These are phyloP conservation scores for Aurelia coerulea DNA, from an alignment of 30 jellyfish, hydroid and myxozoan species.

Conservation along the genomic window DNA sequence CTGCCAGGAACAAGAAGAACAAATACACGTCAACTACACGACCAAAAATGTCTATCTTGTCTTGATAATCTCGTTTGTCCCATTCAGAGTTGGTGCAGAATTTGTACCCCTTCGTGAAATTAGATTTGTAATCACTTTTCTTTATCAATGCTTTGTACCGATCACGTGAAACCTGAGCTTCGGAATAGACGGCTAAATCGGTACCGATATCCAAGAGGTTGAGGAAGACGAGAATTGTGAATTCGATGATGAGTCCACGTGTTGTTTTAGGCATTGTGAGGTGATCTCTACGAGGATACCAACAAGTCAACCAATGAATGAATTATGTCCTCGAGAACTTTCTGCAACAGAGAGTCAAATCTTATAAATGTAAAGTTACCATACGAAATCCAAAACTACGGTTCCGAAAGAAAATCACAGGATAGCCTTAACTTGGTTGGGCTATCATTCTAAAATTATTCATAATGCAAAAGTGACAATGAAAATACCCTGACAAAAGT, in stretches of 20 bases:
- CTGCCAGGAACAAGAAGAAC: slow-evolving; percentile 84
- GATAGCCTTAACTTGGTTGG: no score
- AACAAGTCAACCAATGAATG: no score
- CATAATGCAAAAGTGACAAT: no score
- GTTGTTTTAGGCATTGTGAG: slow-evolving; percentile 77
- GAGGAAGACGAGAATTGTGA: slow-evolving; percentile 68
- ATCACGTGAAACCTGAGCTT: slow-evolving; percentile 75
- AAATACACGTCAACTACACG: slow-evolving; percentile 83
- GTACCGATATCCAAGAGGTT: slow-evolving; percentile 86
- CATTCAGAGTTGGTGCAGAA: slow-evolving; percentile 75
- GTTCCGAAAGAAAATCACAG: no score
- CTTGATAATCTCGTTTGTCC: slow-evolving; percentile 86
- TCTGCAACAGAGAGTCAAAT: no score
- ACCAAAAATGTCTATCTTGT: slow-evolving; percentile 77
- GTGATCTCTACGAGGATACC: background rate
- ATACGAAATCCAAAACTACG: no score
- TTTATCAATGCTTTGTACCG: slow-evolving; percentile 62
- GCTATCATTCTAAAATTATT: no score
- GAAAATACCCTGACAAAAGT: no score
- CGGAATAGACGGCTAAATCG: slow-evolving; percentile 81
- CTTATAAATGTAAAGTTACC: no score
- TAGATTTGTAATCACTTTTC: slow-evolving; percentile 40
- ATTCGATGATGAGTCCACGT: slow-evolving; percentile 76
- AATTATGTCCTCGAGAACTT: no score
- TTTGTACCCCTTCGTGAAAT: slow-evolving; percentile 72